Percentiles rank a stretch among this genome's conserved stretches.
Evolutionary conservation across 2,888 invertebrate species (phyloP).

Genomic region (Aquatica leii): DNA sequence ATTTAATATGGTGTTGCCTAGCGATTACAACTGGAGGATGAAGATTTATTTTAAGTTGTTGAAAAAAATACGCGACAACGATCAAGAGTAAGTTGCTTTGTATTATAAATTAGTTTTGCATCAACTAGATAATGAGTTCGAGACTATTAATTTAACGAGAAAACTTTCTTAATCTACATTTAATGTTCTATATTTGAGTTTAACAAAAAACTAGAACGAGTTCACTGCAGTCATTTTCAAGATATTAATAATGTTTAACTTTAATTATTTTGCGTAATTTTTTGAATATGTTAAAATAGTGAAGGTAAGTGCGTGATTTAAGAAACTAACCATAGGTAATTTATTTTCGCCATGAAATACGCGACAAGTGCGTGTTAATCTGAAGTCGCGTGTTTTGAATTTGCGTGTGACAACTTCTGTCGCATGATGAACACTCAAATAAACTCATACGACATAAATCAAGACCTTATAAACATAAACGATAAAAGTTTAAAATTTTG

Average conservation of each 20-base stretch:
- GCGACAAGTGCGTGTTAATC: conserved; percentile 32
- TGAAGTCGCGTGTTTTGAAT: conserved; percentile 26
- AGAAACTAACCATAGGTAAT: conserved; percentile 22
- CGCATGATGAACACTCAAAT: conserved; percentile 32
- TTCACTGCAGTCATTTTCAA: too few relatives aligned
- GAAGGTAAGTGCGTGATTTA: conserved; percentile 12
- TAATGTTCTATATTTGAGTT: too few relatives aligned
- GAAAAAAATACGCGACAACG: conserved; percentile 67
- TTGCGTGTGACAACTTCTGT: conserved; percentile 26
- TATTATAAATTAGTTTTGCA: conserved; percentile 18
- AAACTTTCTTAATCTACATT: too few relatives aligned
- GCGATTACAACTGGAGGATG: conserved; percentile 73
- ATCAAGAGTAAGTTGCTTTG: conserved; percentile 33
- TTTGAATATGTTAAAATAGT: too few relatives aligned
- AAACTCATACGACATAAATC: conserved; percentile 21
- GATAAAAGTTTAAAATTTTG: too few relatives aligned
- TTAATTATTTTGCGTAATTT: too few relatives aligned
- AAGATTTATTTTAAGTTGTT: conserved; percentile 74
- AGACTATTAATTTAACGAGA: conserved; percentile 26
- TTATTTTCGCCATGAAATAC: conserved; percentile 21
- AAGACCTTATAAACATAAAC: conserved; percentile 21
- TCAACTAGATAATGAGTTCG: too few relatives aligned
- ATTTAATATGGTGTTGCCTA: conserved; percentile 69
- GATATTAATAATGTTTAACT: too few relatives aligned
- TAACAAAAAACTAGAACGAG: too few relatives aligned